Percentiles rank a stretch among this genome's conserved stretches.
Conservation (phyloP, 2,888 invertebrate species). For the Eupithecia dodoneata region DNA sequence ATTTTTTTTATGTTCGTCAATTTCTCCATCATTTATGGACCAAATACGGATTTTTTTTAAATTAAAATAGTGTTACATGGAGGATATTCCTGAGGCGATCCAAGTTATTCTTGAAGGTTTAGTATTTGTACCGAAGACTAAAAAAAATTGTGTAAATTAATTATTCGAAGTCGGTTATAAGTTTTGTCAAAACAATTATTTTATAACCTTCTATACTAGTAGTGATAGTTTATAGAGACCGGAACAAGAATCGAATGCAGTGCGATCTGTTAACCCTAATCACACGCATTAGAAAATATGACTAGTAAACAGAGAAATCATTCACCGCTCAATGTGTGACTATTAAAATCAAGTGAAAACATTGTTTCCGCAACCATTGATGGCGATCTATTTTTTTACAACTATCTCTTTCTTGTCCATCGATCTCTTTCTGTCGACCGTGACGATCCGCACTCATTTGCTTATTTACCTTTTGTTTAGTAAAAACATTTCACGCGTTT, state of each 20-base stretch:
- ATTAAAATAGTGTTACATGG: no score
- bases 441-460: conserved; percentile 53
- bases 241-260: conserved; percentile 40
- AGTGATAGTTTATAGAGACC: conserved; percentile 33
- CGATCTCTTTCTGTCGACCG: conserved; percentile 40
- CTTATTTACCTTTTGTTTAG: conserved; percentile 56
- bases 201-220: conserved; percentile 11
- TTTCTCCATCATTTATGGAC: no score
- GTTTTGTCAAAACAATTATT: no score
- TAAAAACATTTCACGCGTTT: conserved; percentile 53
- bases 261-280: conserved; percentile 64
- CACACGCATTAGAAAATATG: conserved; percentile 64
- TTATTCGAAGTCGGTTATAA: no score
- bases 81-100: no score
- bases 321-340: conserved; percentile 49
- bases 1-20: no score
- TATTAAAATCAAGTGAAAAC: conserved; percentile 61
- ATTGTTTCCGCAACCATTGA: conserved; percentile 48
- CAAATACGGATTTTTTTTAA: no score
- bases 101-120: no score
- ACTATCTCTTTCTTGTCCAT: conserved; percentile 46
- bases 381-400: conserved; percentile 45
- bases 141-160: no score
- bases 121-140: no score
- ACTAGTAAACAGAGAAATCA: conserved; percentile 61